Evolutionary conservation across 2,113 vertebrate species (phyloP).

Genomic region (Australoheros scitulus): DNA sequence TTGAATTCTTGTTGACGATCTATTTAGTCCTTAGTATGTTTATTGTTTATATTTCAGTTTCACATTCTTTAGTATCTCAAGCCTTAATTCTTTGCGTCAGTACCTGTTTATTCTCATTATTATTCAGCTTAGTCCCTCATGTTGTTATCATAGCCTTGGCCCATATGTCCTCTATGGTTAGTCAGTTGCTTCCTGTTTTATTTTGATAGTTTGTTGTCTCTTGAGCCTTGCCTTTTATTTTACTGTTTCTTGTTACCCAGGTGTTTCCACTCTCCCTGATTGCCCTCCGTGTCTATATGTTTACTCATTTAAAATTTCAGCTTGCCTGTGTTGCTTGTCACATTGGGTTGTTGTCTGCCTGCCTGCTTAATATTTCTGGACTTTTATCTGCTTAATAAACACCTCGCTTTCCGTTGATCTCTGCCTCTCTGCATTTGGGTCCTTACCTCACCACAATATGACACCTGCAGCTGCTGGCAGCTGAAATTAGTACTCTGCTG

Average conservation of each 20-base stretch:
- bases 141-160: background rate
- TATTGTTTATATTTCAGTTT: background rate
- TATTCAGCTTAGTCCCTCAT: background rate
- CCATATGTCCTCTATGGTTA: background rate
- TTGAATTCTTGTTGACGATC: background rate
- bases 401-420: background rate
- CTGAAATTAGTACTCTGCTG: background rate
- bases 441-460: background rate
- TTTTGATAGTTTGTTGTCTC: background rate
- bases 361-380: background rate
- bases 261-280: background rate
- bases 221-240: background rate
- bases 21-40: background rate
- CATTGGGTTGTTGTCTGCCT: background rate
- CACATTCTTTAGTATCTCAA: background rate
- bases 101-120: background rate
- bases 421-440: background rate
- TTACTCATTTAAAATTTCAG: background rate
- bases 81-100: background rate
- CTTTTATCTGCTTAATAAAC: background rate
- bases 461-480: background rate
- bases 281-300: background rate
- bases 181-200: background rate
- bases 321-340: background rate
- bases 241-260: background rate